Evolutionary conservation across 1,140 invertebrate species (phyloP), one percentile per base, ranked within the genome.

Genomic region (Belonocnema kinseyi): DNA sequence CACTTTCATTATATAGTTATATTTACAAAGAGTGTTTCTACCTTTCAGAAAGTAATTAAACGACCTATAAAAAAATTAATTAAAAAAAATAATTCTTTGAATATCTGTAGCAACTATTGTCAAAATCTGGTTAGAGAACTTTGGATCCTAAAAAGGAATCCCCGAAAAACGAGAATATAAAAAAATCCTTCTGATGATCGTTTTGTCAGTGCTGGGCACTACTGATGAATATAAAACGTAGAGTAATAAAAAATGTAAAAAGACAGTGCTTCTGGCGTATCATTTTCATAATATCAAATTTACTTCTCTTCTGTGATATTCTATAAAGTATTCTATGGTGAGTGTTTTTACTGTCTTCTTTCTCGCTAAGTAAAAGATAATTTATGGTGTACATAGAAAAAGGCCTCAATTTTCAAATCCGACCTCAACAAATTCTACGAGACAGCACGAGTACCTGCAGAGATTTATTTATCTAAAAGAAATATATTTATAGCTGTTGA

Each of bases 381-480:
- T 66, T 14, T n/a, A 66, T n/a, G 61, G 26, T 66, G 61, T 66
- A 40, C 26, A 66, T 16, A 66, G 7, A 61, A 1, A 61, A 33
- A 33, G 4, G 19, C 19, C 14, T 14, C 21, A 14, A 19, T 54
- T 11, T 19, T 54, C 5, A n/a, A 54, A 54, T 54, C 53, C n/a
- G 54, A 21, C 54, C 61, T 66, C 21, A 4, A 66, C 16, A 66
- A 66, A 13, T 19, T 46, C 14, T 61, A 33, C 11, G 56, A 58
- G 56, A 21, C 26, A 58, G 75, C 77, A 80, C 77, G 76, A 84
- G 83, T 89, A 89, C 88, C 84, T 86, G 86, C 82, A 88, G 77
- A 86, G 82, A 87, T 86, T 88, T 89, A 88, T 88, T 87, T 89
- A 89, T 86, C 81, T 87, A 88, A 83, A 80, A 83, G 77, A 85